Conservation (phyloP, 2,113 vertebrate genomes). For the Zootoca vivipara region DNA sequence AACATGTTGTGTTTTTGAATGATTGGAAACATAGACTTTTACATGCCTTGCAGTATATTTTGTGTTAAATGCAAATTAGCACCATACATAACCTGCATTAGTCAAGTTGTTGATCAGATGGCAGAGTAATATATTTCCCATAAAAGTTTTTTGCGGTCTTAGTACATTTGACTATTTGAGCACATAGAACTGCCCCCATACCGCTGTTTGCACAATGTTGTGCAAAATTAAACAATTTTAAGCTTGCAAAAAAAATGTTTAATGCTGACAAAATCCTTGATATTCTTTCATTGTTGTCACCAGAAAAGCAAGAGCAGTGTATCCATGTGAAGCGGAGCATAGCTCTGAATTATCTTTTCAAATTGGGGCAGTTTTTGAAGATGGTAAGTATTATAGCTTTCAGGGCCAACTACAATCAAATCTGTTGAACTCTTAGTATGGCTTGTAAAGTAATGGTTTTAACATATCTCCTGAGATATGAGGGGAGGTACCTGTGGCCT, state of each 20-base stretch:
- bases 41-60: too few species aligned
- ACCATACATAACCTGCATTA: not conserved
- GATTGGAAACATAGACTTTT: not conserved
- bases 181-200: not conserved
- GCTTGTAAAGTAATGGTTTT: not conserved
- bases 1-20: not conserved
- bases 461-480: not conserved
- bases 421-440: not conserved
- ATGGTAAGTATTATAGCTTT: conserved; percentile 84
- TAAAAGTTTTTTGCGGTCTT: not conserved
- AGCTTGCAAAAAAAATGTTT: not conserved
- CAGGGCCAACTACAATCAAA: not conserved
- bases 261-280: conserved; percentile 13
- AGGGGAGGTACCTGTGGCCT: not conserved
- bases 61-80: not conserved
- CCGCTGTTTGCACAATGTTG: conserved; percentile 36
- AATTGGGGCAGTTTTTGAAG: conserved; percentile 94
- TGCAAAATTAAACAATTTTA: conserved; percentile 43
- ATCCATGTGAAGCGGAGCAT: conserved; percentile 95
- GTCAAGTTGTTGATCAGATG: not conserved
- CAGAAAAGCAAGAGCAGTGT: conserved; percentile 93
- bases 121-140: not conserved
- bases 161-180: not conserved
- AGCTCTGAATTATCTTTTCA: conserved; percentile 96
- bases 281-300: conserved; percentile 79